phyloP scores from a whole-genome alignment of 2,113 vertebrate genomes.

The Esox niger region DNA sequence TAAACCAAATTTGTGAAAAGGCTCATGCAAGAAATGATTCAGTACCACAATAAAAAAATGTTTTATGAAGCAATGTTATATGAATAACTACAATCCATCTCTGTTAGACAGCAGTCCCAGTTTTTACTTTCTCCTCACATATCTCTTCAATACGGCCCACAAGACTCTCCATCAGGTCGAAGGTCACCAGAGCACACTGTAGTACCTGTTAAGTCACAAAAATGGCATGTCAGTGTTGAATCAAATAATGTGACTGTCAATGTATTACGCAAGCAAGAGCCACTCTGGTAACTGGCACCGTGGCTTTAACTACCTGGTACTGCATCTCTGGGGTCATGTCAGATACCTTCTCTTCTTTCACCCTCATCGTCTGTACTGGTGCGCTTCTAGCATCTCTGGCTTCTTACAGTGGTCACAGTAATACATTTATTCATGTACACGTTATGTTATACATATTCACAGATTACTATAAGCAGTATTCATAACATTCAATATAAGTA shows the following conservation, averaged over 20 bases:
- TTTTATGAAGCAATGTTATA: not conserved
- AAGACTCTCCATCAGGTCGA: constrained; percentile 95
- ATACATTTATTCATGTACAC: not conserved
- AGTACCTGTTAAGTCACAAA: constrained; percentile 76
- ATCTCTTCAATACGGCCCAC: constrained; percentile 88
- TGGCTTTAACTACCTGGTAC: constrained; percentile 75
- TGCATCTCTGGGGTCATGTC: constrained; percentile 82
- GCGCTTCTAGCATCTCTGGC: constrained; percentile 50
- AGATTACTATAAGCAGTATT: not conserved
- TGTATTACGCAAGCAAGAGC: not conserved
- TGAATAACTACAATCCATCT: not conserved
- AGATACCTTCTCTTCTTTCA: constrained; percentile 73
- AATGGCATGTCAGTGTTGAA: not conserved
- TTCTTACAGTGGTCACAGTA: constrained; percentile 40
- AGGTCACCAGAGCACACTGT: constrained; percentile 89
- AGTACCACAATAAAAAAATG: not conserved
- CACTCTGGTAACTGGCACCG: too few relatives aligned
- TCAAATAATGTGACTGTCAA: not conserved
- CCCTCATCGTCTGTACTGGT: constrained; percentile 49
- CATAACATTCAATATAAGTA: not conserved
- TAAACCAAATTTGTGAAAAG: not conserved
- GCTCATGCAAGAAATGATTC: not conserved
- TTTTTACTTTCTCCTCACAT: constrained; percentile 77
- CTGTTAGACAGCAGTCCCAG: constrained; percentile 7
- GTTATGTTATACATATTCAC: not conserved